Base-by-base conservation (phyloP, 2,888 invertebrate genomes). In the Drosophila ezoana region DNA sequence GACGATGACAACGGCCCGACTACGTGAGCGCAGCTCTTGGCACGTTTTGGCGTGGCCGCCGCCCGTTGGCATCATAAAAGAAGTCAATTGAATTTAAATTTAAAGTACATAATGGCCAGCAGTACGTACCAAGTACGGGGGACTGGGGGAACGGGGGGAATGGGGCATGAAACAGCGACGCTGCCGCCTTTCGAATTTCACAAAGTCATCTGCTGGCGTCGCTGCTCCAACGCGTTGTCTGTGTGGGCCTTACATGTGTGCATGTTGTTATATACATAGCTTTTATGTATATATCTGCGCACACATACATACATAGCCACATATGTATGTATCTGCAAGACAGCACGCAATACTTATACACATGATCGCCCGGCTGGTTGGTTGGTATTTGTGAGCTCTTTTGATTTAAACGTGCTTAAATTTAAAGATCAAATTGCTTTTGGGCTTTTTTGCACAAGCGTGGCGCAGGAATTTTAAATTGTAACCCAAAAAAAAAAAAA, bases 41-140 rank as follows among this genome's bases (percentile, higher is more conserved):
- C 87, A 87, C 84, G 87, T 87, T 80, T 72, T 80, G 83, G 74
- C 79, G 82, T 81, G 77, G 85, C 70, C 81, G 85, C 72, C 79
- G 83, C 86, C 86, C 81, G 89, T 82, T 84, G 86, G 76, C 86
- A 85, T 90, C 86, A 86, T 86, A 87, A 86, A 85, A 83, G 83
- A 87, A 88, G 86, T 88, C 86, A 86, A 86, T 86, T 86, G 86
- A 86, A 86, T 86, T 86, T 88, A 83, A 88, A 88, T 88, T 88
- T 88, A 88, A 86, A 86, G 86, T 86, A 86, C 88, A 88, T 86
- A 86, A 85, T 87, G 75, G 75, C 87, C 76, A 84, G 47, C 72
- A 54, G 68, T 73, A 72, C 56, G 61, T 63, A 72, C 72, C 40
- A 47, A 49, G 52, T 58, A 47, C 35, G 10, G 20, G 43, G 43